Evolutionary conservation across 2,888 invertebrate species (phyloP).

Genomic region (Ectemnius cavifrons): DNA sequence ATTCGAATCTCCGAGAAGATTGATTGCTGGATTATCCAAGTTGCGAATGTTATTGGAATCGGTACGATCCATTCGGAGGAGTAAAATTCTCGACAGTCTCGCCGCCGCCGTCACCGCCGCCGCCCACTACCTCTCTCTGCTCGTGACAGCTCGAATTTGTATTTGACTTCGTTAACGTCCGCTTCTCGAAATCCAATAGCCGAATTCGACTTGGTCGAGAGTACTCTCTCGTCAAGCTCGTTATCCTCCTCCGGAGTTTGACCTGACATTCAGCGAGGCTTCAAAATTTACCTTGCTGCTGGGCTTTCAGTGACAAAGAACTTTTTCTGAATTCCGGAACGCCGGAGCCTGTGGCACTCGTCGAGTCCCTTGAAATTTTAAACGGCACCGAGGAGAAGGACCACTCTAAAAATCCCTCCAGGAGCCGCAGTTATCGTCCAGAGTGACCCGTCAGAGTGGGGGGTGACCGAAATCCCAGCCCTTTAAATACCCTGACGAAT

Average conservation of each 20-base stretch:
- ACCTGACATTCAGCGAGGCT: not conserved
- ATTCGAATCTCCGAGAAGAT: no score
- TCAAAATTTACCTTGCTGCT: conserved; percentile 10
- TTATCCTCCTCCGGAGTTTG: conserved; percentile 5
- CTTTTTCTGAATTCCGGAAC: conserved; percentile 6
- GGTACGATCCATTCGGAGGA: no score
- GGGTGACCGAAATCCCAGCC: not conserved
- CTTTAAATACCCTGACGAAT: conserved; percentile 3
- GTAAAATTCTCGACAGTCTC: no score
- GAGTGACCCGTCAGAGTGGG: not conserved
- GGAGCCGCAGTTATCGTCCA: conserved; percentile 2
- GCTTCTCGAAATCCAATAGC: conserved; percentile 7
- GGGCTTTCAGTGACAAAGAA: not conserved
- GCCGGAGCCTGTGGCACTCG: not conserved
- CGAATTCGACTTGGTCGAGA: not conserved
- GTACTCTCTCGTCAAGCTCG: conserved; percentile 1
- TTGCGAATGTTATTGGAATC: no score
- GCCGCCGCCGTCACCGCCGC: no score
- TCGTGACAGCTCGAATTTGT: conserved; percentile 1
- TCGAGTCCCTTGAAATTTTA: conserved; percentile 4
- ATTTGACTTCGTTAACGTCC: conserved; percentile 4
- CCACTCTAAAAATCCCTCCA: conserved; percentile 1
- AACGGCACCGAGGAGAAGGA: not conserved
- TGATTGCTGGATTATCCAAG: no score
- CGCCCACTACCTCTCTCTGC: not conserved